These are phyloP conservation scores for Drosophila trapezifrons DNA, from an alignment of 1,140 invertebrate species.

Conservation along the genomic window DNA sequence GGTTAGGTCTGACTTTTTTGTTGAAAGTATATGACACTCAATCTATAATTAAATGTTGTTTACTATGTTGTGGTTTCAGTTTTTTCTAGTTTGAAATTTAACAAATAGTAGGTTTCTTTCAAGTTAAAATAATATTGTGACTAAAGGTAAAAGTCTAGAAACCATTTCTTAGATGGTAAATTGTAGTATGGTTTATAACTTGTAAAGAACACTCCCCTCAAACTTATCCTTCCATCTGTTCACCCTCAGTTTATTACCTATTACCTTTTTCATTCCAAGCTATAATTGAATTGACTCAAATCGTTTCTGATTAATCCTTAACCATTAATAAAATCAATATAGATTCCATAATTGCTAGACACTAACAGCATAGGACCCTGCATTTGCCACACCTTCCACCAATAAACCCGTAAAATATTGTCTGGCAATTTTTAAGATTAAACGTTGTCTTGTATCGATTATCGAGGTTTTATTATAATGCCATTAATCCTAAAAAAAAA, in stretches of 20 bases:
- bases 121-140: too few species aligned
- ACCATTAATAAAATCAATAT: conserved; percentile 11
- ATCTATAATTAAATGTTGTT: neutral
- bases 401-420: conserved; percentile 28
- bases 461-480: conserved; percentile 40
- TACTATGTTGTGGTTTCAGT: neutral
- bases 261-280: neutral
- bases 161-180: too few species aligned
- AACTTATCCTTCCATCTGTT: too few species aligned
- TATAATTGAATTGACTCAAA: conserved; percentile 9
- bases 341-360: conserved; percentile 23
- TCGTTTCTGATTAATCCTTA: conserved; percentile 8
- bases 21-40: neutral
- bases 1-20: neutral
- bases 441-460: conserved; percentile 42
- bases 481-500: conserved; percentile 37
- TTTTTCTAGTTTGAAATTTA: neutral
- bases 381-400: conserved; percentile 18
- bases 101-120: neutral
- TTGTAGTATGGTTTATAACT: neutral
- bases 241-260: neutral
- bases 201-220: neutral
- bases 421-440: conserved; percentile 33
- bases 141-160: too few species aligned
- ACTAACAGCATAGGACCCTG: neutral